Evolutionary conservation across 1,140 invertebrate species (phyloP), one percentile per base, ranked within the genome.

Genomic region (Eumeta japonica): DNA sequence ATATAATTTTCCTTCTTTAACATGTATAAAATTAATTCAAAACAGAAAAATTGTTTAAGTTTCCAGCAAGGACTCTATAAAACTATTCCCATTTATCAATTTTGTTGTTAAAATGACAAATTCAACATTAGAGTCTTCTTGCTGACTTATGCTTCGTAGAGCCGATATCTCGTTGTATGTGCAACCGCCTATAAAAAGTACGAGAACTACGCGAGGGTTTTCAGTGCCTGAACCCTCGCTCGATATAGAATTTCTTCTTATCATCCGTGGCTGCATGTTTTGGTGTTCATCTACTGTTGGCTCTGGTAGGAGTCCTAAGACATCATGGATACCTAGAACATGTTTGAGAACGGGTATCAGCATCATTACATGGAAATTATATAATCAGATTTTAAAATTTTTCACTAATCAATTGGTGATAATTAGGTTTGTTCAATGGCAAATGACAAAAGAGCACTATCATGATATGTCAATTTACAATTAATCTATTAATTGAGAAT

Each of bases 81-180:
- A 92, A 31, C 85, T 84, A 40, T 85, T 86, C 32, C 94, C 94
- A 77, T 94, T 97, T 16, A 96, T 89, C 11, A 98, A 77, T 70
- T 94, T 94, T 1, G 94, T 97, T 11, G 94, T 96, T 30, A 89
- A 86, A 36, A 98, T 83, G 10, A 97, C 81, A 75, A 95, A 97
- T 63, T 97, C 92, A 11, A 90, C 87, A 58, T 90, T 90, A 24
- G 87, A 85, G 48, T 97, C 93, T 75, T 96, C 92, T 67, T 93
- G 87, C 55, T 93, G 88, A 4, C 93, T 89, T 3, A 98, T 77
- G 63, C 92, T 96, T 45, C 95, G 79, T 1, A 98, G 68, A 0
- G 94, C 92, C 2, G 94, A 92, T 51, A 98, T 86, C 73, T 98
- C 96, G 2, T 94, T 90, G 78, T 88, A 97, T 0, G 95, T 98